Evolutionary conservation across 2,797 vertebrate genomes (phyloP).

Genomic region (Fringilla coelebs): DNA sequence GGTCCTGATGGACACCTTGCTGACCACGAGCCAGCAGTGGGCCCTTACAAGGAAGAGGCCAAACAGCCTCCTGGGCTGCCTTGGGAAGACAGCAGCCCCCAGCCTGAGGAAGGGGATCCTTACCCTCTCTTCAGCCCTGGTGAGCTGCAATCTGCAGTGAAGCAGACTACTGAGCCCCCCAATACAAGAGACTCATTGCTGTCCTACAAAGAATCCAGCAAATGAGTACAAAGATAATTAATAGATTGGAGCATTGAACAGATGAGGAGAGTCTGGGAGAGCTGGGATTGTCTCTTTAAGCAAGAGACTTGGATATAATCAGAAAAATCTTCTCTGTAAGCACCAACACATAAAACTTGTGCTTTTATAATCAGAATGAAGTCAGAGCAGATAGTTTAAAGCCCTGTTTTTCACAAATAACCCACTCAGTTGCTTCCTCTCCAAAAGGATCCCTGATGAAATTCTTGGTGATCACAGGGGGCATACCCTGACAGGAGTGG

Average conservation of each 20-base stretch:
- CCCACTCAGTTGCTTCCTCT: neutral
- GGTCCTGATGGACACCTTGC: rapidly evolving
- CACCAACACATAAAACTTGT: neutral
- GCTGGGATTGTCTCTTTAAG: neutral
- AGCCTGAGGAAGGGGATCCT: neutral
- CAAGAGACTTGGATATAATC: neutral
- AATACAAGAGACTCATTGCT: rapidly evolving
- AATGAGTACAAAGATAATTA: neutral
- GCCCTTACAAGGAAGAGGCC: neutral
- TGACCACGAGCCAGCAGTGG: neutral
- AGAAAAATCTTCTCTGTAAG: neutral
- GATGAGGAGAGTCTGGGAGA: neutral
- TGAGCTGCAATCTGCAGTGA: neutral
- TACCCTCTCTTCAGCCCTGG: neutral
- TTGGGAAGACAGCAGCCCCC: neutral
- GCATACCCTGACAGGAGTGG: rapidly evolving
- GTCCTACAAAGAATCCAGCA: neutral
- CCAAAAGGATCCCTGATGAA: neutral
- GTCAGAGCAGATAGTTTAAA: neutral
- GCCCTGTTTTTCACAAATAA: neutral
- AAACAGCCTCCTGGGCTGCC: neutral
- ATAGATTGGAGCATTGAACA: neutral
- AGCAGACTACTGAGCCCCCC: neutral
- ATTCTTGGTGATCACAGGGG: neutral
- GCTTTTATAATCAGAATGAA: neutral